These are phyloP conservation scores for Scopus umbretta DNA, from an alignment of 2,113 vertebrate species.

Conservation along the genomic window DNA sequence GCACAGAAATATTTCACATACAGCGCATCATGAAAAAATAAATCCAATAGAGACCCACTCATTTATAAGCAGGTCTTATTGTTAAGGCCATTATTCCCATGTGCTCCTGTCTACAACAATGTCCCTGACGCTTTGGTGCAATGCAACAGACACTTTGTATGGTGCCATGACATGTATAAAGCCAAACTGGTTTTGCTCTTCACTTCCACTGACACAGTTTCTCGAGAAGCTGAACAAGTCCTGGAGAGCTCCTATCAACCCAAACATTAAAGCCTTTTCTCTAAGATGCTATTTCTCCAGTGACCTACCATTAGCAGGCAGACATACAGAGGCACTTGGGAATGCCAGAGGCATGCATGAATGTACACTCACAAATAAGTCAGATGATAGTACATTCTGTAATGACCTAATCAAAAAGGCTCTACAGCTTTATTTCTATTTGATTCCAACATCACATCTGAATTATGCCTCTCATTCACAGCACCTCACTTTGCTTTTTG, in stretches of 20 bases:
- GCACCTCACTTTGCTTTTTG: not conserved
- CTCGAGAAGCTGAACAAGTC: not conserved
- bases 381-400: not conserved
- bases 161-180: not conserved
- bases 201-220: not conserved
- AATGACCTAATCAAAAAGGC: not conserved
- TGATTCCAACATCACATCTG: not conserved
- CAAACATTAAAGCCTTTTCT: not conserved
- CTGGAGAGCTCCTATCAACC: not conserved
- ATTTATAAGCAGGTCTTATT: not conserved
- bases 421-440: not conserved
- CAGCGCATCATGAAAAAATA: not conserved
- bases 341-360: not conserved
- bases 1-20: not conserved
- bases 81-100: not conserved
- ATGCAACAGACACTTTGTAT: not conserved
- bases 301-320: not conserved
- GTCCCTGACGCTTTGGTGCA: not conserved
- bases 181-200: not conserved
- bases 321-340: not conserved
- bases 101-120: not conserved
- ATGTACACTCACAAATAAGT: not conserved
- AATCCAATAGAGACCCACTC: not conserved
- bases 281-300: not conserved
- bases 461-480: not conserved